phyloP scores from a whole-genome alignment of 2,797 vertebrate species.

The Etheostoma nigrum region DNA sequence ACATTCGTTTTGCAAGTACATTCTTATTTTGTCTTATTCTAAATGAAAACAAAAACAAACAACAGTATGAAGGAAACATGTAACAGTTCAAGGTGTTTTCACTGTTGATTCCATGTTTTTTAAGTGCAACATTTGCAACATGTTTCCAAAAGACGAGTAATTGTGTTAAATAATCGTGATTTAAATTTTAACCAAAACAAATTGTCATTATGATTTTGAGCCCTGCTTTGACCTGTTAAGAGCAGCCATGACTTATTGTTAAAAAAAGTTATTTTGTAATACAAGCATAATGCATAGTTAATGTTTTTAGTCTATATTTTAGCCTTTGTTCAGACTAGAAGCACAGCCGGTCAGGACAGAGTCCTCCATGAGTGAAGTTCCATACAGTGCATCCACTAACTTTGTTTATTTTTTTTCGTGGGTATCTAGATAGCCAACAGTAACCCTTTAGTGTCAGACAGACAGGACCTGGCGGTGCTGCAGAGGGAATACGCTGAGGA shows the following conservation, averaged over 20 bases:
- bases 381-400: neutral
- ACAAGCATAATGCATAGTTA: neutral
- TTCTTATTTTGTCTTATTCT: too few relatives aligned
- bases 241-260: neutral
- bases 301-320: neutral
- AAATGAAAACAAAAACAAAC: too few relatives aligned
- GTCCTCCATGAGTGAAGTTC: neutral
- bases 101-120: too few relatives aligned
- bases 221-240: neutral
- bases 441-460: slow-evolving; percentile 94
- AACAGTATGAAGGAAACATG: too few relatives aligned
- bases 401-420: slow-evolving; percentile 9
- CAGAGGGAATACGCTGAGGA: slow-evolving; percentile 93
- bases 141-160: too few relatives aligned
- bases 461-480: slow-evolving; percentile 91
- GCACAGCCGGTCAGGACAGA: neutral
- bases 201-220: too few relatives aligned
- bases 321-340: neutral
- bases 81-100: too few relatives aligned
- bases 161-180: too few relatives aligned
- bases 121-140: too few relatives aligned
- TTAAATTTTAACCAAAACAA: too few relatives aligned
- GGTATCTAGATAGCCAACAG: slow-evolving; percentile 91
- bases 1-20: too few relatives aligned
- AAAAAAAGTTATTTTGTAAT: neutral